Evolutionary conservation across 2,888 invertebrate species (phyloP), one percentile per base, ranked within the genome.

Genomic region (Andrena marginata): DNA sequence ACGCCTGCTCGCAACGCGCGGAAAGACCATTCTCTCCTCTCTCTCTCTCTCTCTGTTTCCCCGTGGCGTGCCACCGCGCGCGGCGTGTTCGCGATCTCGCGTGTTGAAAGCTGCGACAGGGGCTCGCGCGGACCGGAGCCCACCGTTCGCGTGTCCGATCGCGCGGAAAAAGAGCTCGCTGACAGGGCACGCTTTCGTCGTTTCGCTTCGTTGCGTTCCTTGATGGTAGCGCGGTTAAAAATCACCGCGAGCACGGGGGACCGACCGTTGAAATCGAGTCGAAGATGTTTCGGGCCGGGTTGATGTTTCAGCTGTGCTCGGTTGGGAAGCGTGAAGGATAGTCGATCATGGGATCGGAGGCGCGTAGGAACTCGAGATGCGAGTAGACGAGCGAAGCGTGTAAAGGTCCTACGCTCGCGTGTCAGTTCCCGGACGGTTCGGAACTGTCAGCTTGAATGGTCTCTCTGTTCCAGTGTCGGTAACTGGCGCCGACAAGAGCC

Each of bases 81-180:
- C 33, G 33, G 4, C 56, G 8, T 56, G 1, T 29, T 42, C 3
- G 59, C 69, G 35, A 42, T 56, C 56, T 56, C 56, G 69, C 56
- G 56, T n/a, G 69, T n/a, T 42, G 42, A 69, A 69, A 59, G 23
- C n/a, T 29, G 69, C 56, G 59, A 59, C 35, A 29, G 23, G n/a
- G 51, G 16, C 31, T 68, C 33, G 33, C 51, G 67, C n/a, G 13
- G 33, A 29, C 23, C 54, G 8, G 4, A 16, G 26, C 26, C 6
- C 5, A 5, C 13, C 23, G 5, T 33, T 59, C n/a, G 29, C 42
- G 29, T 20, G 10, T 6, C 13, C 23, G 56, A 26, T 26, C 56
- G 54, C 54, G 59, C 29, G 10, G 6, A 59, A 59, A 42, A 42
- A 42, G 42, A 42, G 20, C 13, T 10, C 29, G 69, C 59, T 59